Evolutionary conservation across 2,888 invertebrate genomes (phyloP), one percentile per base, ranked within the genome.

Genomic region (Idaea straminata): DNA sequence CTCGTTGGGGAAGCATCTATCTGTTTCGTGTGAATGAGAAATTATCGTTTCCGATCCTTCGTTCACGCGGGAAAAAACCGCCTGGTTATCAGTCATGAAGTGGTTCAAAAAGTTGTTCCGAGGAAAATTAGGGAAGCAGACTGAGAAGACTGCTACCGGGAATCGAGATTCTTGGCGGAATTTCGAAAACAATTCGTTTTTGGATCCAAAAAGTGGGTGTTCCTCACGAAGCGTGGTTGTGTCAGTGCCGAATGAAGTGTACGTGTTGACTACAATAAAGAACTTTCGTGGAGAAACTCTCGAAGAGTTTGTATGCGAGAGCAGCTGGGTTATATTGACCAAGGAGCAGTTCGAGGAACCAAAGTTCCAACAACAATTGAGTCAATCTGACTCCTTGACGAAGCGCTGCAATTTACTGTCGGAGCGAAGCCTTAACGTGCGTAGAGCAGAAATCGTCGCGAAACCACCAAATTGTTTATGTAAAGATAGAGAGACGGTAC

Each of bases 41-140:
- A 94, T 83, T 87, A 91, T 85, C 92, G 93, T 75, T 94, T 94
- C 83, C 94, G 93, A 72, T 93, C 94, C 81, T 95, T 94, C 83
- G 89, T 94, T 76, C 90, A 93, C 86, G 94, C 95, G 92, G 94
- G 94, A 71, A 93, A 89, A 82, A 95, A 94, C 93, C 94, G 94
- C 91, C 89, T 83, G 80, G 89, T 84, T 63, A 94, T 94, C 74
- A 85, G 92, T 77, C 89, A 95, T 94, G 95, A 94, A 88, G 82
- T 95, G 94, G 94, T 94, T 94, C 94, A 95, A 83, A 95, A 95
- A 87, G 91, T 94, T 92, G 93, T 95, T 89, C 90, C 91, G 68
- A 89, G 93, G 80, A 94, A 94, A 82, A 84, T 88, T 73, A 91
- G 94, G 65, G 94, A 94, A 79, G 84, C 88, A 38, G 72, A 79